A percentile compares a stretch with the other conserved stretches of the same genome.
Evolutionary conservation across 2,888 invertebrate genomes (phyloP).

Genomic region (Sepioteuthis lessoniana): DNA sequence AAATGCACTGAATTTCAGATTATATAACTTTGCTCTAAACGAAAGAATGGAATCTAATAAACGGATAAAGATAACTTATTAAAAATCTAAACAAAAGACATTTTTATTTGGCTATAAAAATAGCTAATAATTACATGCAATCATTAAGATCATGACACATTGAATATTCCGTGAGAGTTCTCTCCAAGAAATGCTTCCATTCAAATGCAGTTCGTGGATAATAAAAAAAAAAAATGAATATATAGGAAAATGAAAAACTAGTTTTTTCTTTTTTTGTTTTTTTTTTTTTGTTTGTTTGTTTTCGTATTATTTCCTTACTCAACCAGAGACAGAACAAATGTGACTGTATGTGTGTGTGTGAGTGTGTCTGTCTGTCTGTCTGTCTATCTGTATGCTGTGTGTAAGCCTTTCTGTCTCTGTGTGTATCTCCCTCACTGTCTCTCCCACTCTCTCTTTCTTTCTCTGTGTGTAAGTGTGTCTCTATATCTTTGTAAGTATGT

Average conservation of each 20-base stretch:
- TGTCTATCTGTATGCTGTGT: too few species aligned
- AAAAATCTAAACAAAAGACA: not conserved
- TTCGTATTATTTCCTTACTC: not conserved
- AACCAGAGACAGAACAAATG: not conserved
- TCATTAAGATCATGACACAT: not conserved
- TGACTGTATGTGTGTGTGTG: too few species aligned
- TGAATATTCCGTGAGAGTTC: not conserved
- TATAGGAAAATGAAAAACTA: too few species aligned
- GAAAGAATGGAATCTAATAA: not conserved
- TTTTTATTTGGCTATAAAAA: constrained; percentile 10
- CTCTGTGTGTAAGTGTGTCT: too few species aligned
- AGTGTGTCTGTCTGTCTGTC: too few species aligned
- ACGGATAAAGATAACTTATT: not conserved
- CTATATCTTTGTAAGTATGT: too few species aligned
- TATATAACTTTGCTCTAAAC: not conserved
- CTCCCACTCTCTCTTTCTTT: too few species aligned
- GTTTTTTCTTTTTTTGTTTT: not conserved
- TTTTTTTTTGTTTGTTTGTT: too few species aligned
- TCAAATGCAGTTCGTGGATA: not conserved
- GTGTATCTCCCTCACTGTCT: too few species aligned
- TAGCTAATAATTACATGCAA: not conserved
- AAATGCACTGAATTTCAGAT: not conserved
- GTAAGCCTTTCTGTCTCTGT: too few species aligned
- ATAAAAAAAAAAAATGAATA: not conserved
- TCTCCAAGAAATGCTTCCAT: not conserved